phyloP scores from a whole-genome alignment of 1,140 invertebrate genomes.

The Eupristina koningsbergeri region DNA sequence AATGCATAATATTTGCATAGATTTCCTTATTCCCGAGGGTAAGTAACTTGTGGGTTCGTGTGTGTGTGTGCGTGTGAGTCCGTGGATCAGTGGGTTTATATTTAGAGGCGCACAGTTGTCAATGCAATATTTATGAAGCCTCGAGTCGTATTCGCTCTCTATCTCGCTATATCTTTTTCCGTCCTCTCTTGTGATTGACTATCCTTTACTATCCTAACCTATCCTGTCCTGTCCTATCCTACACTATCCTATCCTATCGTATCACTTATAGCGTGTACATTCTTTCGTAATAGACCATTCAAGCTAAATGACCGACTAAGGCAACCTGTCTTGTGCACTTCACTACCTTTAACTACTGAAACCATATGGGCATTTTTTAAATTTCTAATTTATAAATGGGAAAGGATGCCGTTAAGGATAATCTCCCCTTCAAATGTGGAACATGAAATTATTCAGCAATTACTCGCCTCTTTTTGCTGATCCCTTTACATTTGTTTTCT shows the following conservation, averaged over 20 bases:
- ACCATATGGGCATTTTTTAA: conserved; percentile 23
- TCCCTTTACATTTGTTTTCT: too few relatives aligned
- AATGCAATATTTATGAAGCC: conserved; percentile 50
- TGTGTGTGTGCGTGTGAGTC: too few relatives aligned
- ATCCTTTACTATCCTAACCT: too few relatives aligned
- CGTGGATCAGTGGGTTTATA: too few relatives aligned
- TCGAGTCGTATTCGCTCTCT: neutral
- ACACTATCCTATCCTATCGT: conserved; percentile 33
- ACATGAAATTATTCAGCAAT: conserved; percentile 24
- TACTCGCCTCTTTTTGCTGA: neutral
- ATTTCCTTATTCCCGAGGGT: conserved; percentile 13
- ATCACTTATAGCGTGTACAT: conserved; percentile 36
- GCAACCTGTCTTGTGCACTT: conserved; percentile 36
- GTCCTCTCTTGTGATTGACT: too few relatives aligned
- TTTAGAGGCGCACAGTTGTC: conserved; percentile 43
- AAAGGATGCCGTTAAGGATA: neutral
- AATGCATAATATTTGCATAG: conserved; percentile 40
- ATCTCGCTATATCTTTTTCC: too few relatives aligned
- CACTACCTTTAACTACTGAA: conserved; percentile 24
- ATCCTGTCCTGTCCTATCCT: too few relatives aligned
- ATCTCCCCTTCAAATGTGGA: neutral
- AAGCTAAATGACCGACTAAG: conserved; percentile 49
- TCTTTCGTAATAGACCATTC: conserved; percentile 49
- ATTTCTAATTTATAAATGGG: conserved; percentile 35
- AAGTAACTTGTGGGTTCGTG: neutral